phyloP scores from a whole-genome alignment of 2,888 invertebrate genomes.

The Tribolium freemani region DNA sequence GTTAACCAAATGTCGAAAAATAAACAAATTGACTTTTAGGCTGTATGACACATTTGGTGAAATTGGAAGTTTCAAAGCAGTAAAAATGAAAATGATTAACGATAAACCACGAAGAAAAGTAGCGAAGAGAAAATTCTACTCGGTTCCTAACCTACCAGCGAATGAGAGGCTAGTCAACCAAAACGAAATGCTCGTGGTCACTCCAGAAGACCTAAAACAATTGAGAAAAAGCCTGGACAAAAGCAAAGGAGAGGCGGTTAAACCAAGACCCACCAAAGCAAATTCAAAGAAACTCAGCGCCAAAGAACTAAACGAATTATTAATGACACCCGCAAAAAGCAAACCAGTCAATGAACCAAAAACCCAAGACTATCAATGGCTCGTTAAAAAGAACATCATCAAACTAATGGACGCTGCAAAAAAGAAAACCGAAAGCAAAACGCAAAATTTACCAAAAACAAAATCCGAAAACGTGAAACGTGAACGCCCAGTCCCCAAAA shows the following conservation, averaged over 20 bases:
- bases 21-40: conserved; percentile 20
- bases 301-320: neutral
- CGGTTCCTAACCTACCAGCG: neutral
- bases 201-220: conserved; percentile 4
- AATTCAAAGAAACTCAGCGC: neutral
- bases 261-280: neutral
- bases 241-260: neutral
- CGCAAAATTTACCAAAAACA: neutral
- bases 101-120: neutral
- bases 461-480: neutral
- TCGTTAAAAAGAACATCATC: conserved; percentile 13
- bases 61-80: neutral
- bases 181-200: neutral
- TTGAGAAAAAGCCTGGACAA: neutral
- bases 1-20: conserved; percentile 20
- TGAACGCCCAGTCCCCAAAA: neutral
- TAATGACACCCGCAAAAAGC: neutral
- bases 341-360: neutral
- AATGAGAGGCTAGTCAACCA: neutral
- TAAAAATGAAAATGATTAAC: neutral
- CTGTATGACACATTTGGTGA: conserved; percentile 8
- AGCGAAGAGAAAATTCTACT: neutral
- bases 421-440: neutral
- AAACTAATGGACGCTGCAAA: neutral
- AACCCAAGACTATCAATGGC: conserved; percentile 6